These are phyloP conservation scores for Tinea pellionella DNA, from an alignment of 2,888 invertebrate genomes.

Conservation along the genomic window DNA sequence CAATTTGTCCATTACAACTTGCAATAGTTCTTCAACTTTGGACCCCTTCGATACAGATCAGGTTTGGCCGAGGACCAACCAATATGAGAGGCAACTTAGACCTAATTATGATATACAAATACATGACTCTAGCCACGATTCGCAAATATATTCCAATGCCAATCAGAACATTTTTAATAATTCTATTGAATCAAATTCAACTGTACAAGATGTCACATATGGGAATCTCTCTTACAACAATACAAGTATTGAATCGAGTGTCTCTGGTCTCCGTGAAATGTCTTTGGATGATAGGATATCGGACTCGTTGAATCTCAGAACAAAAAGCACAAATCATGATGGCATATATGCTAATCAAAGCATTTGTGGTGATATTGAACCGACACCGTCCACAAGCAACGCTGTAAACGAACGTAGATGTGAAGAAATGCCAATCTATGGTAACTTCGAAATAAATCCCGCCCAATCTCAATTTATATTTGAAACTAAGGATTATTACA, in stretches of 20 bases:
- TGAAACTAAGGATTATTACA: constrained; percentile 58
- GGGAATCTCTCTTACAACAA: constrained; percentile 29
- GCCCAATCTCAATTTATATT: constrained; percentile 46
- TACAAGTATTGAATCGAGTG: constrained; percentile 21
- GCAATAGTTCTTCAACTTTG: constrained; percentile 22
- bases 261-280: constrained; percentile 37
- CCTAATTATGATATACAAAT: constrained; percentile 27
- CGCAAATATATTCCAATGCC: constrained; percentile 33
- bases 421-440: constrained; percentile 46
- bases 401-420: constrained; percentile 24
- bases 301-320: constrained; percentile 58
- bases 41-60: constrained; percentile 54
- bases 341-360: constrained; percentile 39
- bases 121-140: constrained; percentile 30
- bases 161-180: constrained; percentile 7
- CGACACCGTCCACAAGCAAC: constrained; percentile 27
- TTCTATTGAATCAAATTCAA: background rate
- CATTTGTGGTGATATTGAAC: constrained; percentile 23
- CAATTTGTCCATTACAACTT: constrained; percentile 30
- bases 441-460: constrained; percentile 43
- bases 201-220: background rate
- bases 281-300: constrained; percentile 61
- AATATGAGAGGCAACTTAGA: constrained; percentile 19
- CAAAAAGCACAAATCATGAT: constrained; percentile 47
- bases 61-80: constrained; percentile 49